Conservation (phyloP, 2,888 invertebrate species). For the Drosophila borealis region DNA sequence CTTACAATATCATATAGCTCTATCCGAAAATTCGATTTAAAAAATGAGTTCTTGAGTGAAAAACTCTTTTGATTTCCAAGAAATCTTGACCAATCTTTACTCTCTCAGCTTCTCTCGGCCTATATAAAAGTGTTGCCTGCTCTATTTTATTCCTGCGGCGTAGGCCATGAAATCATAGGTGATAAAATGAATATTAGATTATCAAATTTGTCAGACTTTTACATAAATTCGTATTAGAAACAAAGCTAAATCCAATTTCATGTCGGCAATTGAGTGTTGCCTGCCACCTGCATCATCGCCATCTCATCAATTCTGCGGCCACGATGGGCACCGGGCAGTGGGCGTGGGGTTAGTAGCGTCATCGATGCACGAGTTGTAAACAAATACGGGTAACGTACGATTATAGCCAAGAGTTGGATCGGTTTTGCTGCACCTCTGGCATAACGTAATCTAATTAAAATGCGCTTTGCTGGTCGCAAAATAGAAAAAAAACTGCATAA, state of each 20-base stretch:
- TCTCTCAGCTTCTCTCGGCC: no score
- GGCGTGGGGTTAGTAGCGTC: slow-evolving; percentile 1
- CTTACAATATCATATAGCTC: no score
- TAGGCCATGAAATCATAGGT: not conserved
- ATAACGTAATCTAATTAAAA: slow-evolving; percentile 24
- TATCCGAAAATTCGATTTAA: no score
- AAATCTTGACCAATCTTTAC: no score
- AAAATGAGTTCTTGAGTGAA: no score
- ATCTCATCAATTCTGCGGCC: slow-evolving; percentile 4
- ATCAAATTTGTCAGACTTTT: not conserved
- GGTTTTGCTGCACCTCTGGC: slow-evolving; percentile 15
- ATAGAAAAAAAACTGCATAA: not conserved
- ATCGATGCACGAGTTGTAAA: slow-evolving; percentile 16
- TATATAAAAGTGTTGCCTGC: no score
- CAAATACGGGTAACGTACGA: slow-evolving; percentile 28
- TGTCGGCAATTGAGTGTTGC: not conserved
- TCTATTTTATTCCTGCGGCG: not conserved
- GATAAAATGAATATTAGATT: not conserved
- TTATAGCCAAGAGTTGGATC: slow-evolving; percentile 14
- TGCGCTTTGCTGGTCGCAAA: slow-evolving; percentile 7
- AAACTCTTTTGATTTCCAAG: no score
- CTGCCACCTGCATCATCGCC: not conserved
- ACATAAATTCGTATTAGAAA: not conserved
- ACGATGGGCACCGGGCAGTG: slow-evolving; percentile 1
- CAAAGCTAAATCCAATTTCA: not conserved